Conservation (phyloP, 2,113 vertebrate species). For the Plotosus lineatus region DNA sequence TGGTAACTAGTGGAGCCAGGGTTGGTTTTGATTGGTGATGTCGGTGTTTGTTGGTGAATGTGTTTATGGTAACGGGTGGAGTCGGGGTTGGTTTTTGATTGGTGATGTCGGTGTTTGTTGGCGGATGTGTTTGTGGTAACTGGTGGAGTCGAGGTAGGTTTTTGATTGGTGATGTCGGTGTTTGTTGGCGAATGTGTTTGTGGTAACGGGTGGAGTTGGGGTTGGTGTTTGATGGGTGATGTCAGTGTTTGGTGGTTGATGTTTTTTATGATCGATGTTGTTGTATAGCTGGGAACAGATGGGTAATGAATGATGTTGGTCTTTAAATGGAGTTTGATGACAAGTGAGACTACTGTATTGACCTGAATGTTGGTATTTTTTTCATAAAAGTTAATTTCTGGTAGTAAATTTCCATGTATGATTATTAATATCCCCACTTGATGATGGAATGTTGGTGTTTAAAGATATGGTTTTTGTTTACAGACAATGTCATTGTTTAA, state of each 20-base stretch:
- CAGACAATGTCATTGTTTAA: not conserved
- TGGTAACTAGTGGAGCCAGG: too few species aligned
- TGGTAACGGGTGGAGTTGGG: too few species aligned
- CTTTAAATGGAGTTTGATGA: too few species aligned
- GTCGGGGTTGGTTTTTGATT: not conserved
- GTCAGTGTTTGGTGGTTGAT: not conserved
- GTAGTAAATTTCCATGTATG: not conserved
- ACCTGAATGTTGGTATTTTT: not conserved
- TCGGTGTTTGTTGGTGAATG: not conserved
- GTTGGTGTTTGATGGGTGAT: not conserved
- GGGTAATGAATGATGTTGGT: too few species aligned
- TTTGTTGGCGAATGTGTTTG: too few species aligned
- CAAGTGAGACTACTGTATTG: too few species aligned
- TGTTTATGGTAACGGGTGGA: too few species aligned
- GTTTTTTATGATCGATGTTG: too few species aligned
- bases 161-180: too few species aligned
- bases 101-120: not conserved
- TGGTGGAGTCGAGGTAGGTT: too few species aligned
- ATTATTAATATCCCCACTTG: not conserved
- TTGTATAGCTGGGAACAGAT: too few species aligned
- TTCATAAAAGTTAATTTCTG: not conserved
- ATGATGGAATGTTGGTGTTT: slow-evolving; percentile 1
- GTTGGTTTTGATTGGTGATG: not conserved
- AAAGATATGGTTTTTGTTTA: not conserved
- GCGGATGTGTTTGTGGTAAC: too few species aligned